Evolutionary conservation across 1,140 invertebrate genomes (phyloP), one percentile per base, ranked within the genome.

Genomic region (Macrosteles quadrilineatus): DNA sequence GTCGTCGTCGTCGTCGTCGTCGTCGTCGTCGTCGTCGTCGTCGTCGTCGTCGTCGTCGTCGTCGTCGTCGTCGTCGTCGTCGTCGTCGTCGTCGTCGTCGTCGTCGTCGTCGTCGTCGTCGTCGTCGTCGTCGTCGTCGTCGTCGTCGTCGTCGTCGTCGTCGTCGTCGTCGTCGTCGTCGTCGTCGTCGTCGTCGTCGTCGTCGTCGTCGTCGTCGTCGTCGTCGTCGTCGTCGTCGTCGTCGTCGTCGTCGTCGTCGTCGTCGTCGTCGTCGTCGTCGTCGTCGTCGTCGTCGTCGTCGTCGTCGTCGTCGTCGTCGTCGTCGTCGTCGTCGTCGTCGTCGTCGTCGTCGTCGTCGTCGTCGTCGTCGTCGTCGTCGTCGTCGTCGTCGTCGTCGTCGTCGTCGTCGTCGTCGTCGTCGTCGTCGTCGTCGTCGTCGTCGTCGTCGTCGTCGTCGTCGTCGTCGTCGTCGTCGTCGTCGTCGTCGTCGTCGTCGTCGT

Each of bases 51-150:
- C 12, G 53, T 6, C 53, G 12, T 14, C 53, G 53, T 6, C 53
- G 21, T 9, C 53, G 12, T 14, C 53, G 53, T 6, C 9, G 53
- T 11, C 53, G 12, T 6, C 12, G 12, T 11, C 53, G 53, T 4
- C 53, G 53, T 6, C 12, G 53, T 9, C 53, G 53, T 9, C 53
- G 53, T 14, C 53, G 53, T 14, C 53, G 40, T 11, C 53, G 53
- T 4, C 53, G 53, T 6, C 12, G 53, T 6, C 53, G 53, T 4
- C 53, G 53, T 80, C 82, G 73, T 79, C 80, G 32, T 76, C 80
- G 70, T 80, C 79, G 57, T 77, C 82, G 71, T 80, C 82, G 73
- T 81, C 81, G 70, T 82, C 81, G 66, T 80, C 82, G 64, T 77
- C 77, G 53, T 6, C 21, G 53, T 9, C 53, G 53, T 14, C 12